Base-by-base conservation (phyloP, 92 coral and sea anemone species). In the Palythoa caribaeorum region DNA sequence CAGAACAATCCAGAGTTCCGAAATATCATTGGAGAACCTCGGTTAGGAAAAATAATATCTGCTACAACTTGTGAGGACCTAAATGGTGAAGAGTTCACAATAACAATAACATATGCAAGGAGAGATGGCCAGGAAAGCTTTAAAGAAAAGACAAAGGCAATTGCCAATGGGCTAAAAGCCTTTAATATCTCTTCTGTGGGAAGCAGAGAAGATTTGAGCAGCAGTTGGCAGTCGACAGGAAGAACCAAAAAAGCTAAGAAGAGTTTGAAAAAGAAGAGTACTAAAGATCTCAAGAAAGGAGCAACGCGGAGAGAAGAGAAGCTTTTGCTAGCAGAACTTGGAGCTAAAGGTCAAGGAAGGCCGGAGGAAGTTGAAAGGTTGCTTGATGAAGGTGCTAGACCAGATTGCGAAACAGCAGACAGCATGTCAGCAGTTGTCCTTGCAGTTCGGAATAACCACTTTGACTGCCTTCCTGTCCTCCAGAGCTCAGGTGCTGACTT, bases 1-100 rank as follows among this genome's bases (percentile, higher is more conserved):
- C 99, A 97, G 77, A 97, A 97, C 84, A 94, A 97, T 54, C 98
- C 98, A 2, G 98, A 97, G 76, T 97, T 97, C 79, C 93, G 99
- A 59, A 91, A 94, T 52, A 92, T 96, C 68, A 91, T 97, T 44
- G 99, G 98, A 6, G 99, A 97, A 73, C 99, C 99, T 74, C 84
- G 99, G 72, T 93, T 97, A 38, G 99, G 99, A 13, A 97, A 92
- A 83, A 92, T 97, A n/a, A 89, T 97, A 2, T 92, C 98, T 15
- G 95, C 99, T 0, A 90, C 99, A 3, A 94, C 96, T n/a, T 98
- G 95, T 11, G 99, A 97, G 78, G 99, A 97, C 83, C 84, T 97
- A 37, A 92, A 94, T 51, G 99, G 99, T 0, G 99, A 97, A 65
- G 98, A 97, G 39, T 91, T 95, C 40, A 95, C 98, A 4, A 38